These are phyloP conservation scores for Rhodinocichla rosea DNA, from an alignment of 2,113 vertebrate genomes.

Conservation along the genomic window DNA sequence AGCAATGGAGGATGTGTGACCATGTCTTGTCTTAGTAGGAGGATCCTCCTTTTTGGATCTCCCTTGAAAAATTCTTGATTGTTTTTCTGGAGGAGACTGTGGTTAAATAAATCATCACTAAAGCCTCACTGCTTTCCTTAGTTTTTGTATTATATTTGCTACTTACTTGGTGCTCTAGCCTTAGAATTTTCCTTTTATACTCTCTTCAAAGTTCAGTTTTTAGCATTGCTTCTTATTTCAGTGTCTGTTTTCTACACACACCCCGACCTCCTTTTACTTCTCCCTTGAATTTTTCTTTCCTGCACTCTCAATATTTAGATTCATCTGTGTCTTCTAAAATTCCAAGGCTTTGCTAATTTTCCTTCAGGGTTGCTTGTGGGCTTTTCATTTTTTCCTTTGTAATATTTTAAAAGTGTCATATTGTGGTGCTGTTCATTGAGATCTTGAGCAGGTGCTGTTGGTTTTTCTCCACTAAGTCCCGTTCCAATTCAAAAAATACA, in stretches of 20 bases:
- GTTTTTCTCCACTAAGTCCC: not conserved
- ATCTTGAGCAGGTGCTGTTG: not conserved
- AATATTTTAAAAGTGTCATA: not conserved
- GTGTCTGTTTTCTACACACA: rapidly evolving
- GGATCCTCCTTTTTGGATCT: not conserved
- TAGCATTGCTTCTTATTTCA: not conserved
- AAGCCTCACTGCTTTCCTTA: not conserved
- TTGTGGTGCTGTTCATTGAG: not conserved
- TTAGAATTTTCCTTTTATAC: not conserved
- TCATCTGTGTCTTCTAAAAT: not conserved
- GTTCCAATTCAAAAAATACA: not conserved
- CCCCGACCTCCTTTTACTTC: rapidly evolving
- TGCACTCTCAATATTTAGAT: not conserved
- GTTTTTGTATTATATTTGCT: not conserved
- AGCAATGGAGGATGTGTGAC: not conserved
- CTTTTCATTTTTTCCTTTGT: not conserved
- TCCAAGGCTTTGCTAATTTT: not conserved
- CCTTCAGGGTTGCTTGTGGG: not conserved
- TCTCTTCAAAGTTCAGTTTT: not conserved
- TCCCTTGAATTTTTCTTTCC: not conserved
- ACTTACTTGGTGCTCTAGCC: not conserved
- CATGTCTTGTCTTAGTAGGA: not conserved
- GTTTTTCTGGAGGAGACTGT: not conserved
- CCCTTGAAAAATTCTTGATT: not conserved
- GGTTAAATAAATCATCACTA: not conserved